Evolutionary conservation across 2,113 vertebrate genomes (phyloP).

Genomic region (Corythornis vintsioides): DNA sequence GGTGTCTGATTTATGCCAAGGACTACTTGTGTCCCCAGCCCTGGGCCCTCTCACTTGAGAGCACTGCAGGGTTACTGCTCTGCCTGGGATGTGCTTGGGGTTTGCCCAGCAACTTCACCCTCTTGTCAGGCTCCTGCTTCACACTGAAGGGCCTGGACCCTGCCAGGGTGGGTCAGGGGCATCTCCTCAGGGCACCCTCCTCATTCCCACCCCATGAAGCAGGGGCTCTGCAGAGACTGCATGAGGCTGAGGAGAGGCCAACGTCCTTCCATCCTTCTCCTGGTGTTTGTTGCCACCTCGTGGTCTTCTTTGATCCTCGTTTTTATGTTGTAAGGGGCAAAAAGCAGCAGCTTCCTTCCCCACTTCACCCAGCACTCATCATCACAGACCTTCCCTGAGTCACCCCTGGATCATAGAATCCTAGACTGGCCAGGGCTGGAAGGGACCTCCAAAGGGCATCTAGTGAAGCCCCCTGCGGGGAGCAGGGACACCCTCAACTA

Average conservation of each 20-base stretch:
- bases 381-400: neutral
- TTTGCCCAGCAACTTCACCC: neutral
- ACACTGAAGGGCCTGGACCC: neutral
- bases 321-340: neutral
- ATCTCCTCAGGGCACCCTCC: neutral
- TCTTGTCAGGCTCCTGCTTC: neutral
- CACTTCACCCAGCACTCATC: neutral
- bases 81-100: neutral
- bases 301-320: neutral
- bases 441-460: too few relatives aligned
- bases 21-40: neutral
- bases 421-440: too few relatives aligned
- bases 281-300: constrained; percentile 59
- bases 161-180: neutral
- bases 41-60: neutral
- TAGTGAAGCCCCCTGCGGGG: too few relatives aligned
- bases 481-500: too few relatives aligned
- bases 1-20: neutral
- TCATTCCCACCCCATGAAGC: rapidly evolving
- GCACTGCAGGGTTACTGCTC: neutral
- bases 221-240: neutral
- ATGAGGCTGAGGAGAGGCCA: rapidly evolving
- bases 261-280: neutral
- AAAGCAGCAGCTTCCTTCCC: neutral
- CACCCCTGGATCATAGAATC: neutral